Percentiles rank a stretch among this genome's conserved stretches.
These are phyloP conservation scores for Chrysochloris asiatica DNA, from an alignment of 2,113 vertebrate species.

Conservation along the genomic window DNA sequence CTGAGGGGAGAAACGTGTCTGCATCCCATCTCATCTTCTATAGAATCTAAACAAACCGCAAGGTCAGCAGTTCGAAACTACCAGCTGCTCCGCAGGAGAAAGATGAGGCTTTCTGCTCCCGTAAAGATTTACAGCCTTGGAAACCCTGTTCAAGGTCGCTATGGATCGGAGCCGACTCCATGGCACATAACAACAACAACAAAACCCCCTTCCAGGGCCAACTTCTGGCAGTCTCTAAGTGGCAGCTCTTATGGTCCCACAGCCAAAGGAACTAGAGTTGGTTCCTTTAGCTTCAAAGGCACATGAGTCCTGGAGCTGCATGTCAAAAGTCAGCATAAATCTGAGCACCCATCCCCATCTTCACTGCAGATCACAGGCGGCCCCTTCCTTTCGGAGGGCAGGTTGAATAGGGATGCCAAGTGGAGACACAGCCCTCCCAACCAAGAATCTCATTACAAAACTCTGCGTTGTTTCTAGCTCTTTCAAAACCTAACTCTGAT, in stretches of 20 bases:
- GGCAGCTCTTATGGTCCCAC: not conserved
- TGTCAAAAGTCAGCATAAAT: slow-evolving; percentile 43
- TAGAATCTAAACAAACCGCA: too few relatives aligned
- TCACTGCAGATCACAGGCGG: not conserved
- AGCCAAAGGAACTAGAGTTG: not conserved
- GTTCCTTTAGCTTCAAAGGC: slow-evolving; percentile 49
- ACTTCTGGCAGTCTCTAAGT: not conserved
- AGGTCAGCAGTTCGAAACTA: too few relatives aligned
- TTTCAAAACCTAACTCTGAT: not conserved
- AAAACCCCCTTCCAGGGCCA: not conserved
- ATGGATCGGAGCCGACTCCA: too few relatives aligned
- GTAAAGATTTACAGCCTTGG: too few relatives aligned
- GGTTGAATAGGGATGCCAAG: not conserved
- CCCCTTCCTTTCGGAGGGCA: not conserved
- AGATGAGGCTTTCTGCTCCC: too few relatives aligned
- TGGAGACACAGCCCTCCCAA: not conserved
- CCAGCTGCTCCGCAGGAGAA: too few relatives aligned
- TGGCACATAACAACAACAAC: not conserved
- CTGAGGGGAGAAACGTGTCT: not conserved
- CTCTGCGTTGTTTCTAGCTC: not conserved
- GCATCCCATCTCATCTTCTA: too few relatives aligned
- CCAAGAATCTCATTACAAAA: not conserved
- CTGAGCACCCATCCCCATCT: not conserved
- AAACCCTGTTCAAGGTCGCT: too few relatives aligned
- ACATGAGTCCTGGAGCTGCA: slow-evolving; percentile 18